Base-by-base conservation (phyloP, 1,140 invertebrate genomes). In the Brachionus rubens region DNA sequence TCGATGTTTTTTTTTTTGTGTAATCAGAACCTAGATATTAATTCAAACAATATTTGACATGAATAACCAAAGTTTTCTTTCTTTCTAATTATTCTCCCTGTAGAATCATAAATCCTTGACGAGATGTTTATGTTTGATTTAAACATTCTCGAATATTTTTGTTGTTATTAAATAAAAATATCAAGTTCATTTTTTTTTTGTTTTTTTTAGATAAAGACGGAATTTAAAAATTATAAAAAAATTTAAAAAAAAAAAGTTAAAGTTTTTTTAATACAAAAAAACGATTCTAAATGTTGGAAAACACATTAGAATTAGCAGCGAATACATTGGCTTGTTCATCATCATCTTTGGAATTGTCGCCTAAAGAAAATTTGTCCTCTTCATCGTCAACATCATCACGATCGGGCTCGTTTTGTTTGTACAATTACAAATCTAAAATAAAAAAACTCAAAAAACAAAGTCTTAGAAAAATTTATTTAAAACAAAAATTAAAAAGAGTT, bases 221-320 rank as follows among this genome's bases (percentile, higher is more conserved):
- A 36, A 36, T 36, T 5, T 5, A 36, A 36, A 9, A 36, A 36
- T 36, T 36, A 5, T 36, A 5, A 36, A 5, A 36, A 5, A 5
- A 5, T 36, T 36, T 36, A 5, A 36, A 5, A 36, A 5, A 5
- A 5, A 36, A 16, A 36, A 19, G n/a, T 14, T 36, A 16, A 59
- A n/a, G n/a, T n/a, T n/a, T n/a, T n/a, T n/a, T n/a, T 59, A 1
- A 36, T n/a, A 59, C 2, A 56, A 5, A 3, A 33, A 16, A 2
- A 19, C 14, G 36, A 59, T 59, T 59, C 54, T 65, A 65, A 65
- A 65, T 65, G 59, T 65, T 65, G 59, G 59, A 65, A 65, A 65
- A 65, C 19, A 65, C 59, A 65, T 65, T 65, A 43, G 59, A 65
- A 65, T 65, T 65, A 41, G 5, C 33, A 41, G 26, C 6, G 10